Evolutionary conservation across 2,888 invertebrate genomes (phyloP).

Genomic region (Caenorhabditis imperialis): DNA sequence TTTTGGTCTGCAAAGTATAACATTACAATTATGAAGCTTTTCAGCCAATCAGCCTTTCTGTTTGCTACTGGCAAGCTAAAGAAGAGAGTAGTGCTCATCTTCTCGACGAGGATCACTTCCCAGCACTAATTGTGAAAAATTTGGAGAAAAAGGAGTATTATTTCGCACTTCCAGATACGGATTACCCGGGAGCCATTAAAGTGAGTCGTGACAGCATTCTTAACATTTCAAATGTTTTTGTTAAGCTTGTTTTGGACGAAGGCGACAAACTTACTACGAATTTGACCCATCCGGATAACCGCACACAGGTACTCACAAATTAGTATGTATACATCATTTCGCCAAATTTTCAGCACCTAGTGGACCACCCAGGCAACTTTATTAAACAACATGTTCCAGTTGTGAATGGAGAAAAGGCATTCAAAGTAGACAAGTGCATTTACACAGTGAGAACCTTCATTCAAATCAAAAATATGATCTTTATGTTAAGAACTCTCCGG

Average conservation of each 20-base stretch:
- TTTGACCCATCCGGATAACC: conserved; percentile 23
- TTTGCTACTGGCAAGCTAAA: conserved; percentile 57
- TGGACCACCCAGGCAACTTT: conserved; percentile 43
- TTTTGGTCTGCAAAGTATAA: background rate
- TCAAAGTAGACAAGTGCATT: conserved; percentile 53
- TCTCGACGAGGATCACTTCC: conserved; percentile 48
- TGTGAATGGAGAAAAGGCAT: conserved; percentile 41
- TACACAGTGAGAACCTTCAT: conserved; percentile 52
- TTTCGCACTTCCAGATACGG: conserved; percentile 54
- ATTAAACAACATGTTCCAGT: conserved; percentile 52
- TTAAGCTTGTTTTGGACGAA: conserved; percentile 47
- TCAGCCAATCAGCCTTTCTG: conserved; percentile 52
- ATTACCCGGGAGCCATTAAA: conserved; percentile 59
- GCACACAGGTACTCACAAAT: background rate
- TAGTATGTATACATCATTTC: background rate
- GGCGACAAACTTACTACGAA: conserved; percentile 33
- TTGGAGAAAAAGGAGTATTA: conserved; percentile 27
- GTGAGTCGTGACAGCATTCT: conserved; percentile 1
- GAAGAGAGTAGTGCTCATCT: conserved; percentile 11
- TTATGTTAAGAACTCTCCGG: conserved; percentile 54
- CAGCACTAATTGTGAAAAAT: conserved; percentile 49
- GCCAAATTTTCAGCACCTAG: conserved; percentile 1
- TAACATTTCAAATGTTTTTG: background rate
- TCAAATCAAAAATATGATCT: background rate
- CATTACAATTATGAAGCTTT: background rate